Evolutionary conservation across 37 sponge, comb jelly and placozoan species (phyloP).

Genomic region (Agelas oroides): DNA sequence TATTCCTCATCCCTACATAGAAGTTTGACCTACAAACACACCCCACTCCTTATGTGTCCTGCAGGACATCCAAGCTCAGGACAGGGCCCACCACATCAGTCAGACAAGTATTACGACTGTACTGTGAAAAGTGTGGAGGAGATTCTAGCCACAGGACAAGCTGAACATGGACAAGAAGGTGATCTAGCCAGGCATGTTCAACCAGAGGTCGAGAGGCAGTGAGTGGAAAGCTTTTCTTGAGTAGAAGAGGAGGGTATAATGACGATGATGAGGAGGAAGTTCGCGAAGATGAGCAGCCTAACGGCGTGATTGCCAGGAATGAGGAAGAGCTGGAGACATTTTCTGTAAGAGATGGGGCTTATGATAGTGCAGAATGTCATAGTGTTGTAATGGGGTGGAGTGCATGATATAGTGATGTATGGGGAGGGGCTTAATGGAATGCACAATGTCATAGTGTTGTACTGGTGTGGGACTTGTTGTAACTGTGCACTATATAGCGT

Average conservation of each 20-base stretch:
- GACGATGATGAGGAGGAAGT: constrained; percentile 94
- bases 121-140: constrained; percentile 99
- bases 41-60: not conserved
- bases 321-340: constrained; percentile 94
- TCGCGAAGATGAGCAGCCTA: constrained; percentile 93
- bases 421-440: too few species aligned
- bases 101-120: constrained; percentile 95
- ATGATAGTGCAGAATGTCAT: not conserved
- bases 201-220: constrained; percentile 91
- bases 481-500: too few species aligned
- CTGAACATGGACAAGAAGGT: constrained; percentile 98
- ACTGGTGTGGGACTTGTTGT: too few species aligned
- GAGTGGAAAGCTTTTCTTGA: constrained; percentile 95
- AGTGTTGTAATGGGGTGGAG: not conserved
- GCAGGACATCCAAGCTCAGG: constrained; percentile 98
- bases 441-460: too few species aligned
- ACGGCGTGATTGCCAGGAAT: constrained; percentile 91
- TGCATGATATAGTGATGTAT: too few species aligned
- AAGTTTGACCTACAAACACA: too few species aligned
- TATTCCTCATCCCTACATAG: too few species aligned
- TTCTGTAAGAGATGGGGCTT: constrained; percentile 23
- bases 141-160: constrained; percentile 97
- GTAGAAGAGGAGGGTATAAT: constrained; percentile 82
- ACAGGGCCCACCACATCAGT: constrained; percentile 98
- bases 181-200: constrained; percentile 99